Evolutionary conservation across 2,888 invertebrate genomes (phyloP), one percentile per base, ranked within the genome.

Genomic region (Bellardia pandia): DNA sequence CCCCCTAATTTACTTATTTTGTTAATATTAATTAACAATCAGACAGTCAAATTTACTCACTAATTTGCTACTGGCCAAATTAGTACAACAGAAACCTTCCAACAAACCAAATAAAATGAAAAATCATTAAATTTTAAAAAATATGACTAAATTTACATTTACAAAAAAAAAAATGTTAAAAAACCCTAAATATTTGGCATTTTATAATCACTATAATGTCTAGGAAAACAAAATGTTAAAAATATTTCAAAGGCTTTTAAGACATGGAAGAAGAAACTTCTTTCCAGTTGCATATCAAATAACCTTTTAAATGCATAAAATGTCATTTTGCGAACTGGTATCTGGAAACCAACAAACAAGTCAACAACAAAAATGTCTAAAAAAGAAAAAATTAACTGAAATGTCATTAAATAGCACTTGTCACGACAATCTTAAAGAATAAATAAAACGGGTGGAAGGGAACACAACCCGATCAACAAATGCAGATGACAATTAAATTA

Each of bases 241-340:
- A 2, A 45, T 45, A 45, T 45, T 45, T 11, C 3, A 7, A 45
- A 11, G 9, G 11, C 11, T 45, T 45, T 11, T 11, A 45, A 45
- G 45, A 3, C 11, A 11, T 11, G 11, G 1, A 45, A 45, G 13
- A 60, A 71, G 16, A 37, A 30, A 76, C 71, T 79, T 30, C 84
- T 77, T 66, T 68, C 30, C 68, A 56, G 74, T 58, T 86, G 58
- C 88, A 89, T 88, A 89, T 85, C 33, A 87, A 89, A 88, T 88
- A 82, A 90, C 90, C 89, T 90, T 90, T 90, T 86, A 89, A 88
- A 86, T 88, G 62, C 51, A 68, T 78, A 76, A 80, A 89, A 89
- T 89, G 14, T 88, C 75, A 88, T 85, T 89, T 88, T 79, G 60
- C 51, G 88, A 88, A 66, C 75, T 86, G 89, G 89, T 79, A 77